Base-by-base conservation (phyloP, 2,113 vertebrate species). In the Neodon shergylaensis region DNA sequence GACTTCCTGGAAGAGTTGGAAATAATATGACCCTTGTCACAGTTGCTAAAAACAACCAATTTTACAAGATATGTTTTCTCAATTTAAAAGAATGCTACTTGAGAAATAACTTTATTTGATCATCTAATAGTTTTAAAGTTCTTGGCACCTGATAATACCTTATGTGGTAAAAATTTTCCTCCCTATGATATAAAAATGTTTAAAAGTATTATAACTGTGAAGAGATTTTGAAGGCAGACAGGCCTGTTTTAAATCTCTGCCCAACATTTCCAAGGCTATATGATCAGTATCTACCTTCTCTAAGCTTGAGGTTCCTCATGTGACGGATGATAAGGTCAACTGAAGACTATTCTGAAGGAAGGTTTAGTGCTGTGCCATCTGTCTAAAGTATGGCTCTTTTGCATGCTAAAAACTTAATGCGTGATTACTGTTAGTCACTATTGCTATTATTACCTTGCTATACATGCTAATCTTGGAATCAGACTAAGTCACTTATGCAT, bases 321-420 rank as follows among this genome's bases (percentile, higher is more conserved):
- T 79, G 33, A 95, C 52, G 24, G 16, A 83, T 78, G 52, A 72
- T 86, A 92, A 83, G 44, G 72, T 39, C 49, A 61, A 39, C 63
- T 89, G 88, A 93, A 63, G 10, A 82, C 68, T 54, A 26, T 81
- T 95, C 74, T 82, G 14, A 95, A 97, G 61, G 68, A 93, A 97
- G 61, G 74, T 74, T 88, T 5, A 77, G 4, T 88, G 47, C 42
- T 49, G 8, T 61, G 33, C 3, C n/a, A 10, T 70, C 19, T 63
- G 12, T 76, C 73, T 66, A 87, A 66, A 47, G 58, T 74, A 24
- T 82, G 76, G n/a, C 12, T 58, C 58, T 88, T 39, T 31, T 92
- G 49, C 61, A 5, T 89, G 36, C 33, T 31, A 76, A 82, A 83
- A 66, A 6, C 24, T 73, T 74, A 63, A n/a, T 44, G 66, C 66